Conservation (phyloP, 1,140 invertebrate genomes). For the Dufourea novaeangliae region DNA sequence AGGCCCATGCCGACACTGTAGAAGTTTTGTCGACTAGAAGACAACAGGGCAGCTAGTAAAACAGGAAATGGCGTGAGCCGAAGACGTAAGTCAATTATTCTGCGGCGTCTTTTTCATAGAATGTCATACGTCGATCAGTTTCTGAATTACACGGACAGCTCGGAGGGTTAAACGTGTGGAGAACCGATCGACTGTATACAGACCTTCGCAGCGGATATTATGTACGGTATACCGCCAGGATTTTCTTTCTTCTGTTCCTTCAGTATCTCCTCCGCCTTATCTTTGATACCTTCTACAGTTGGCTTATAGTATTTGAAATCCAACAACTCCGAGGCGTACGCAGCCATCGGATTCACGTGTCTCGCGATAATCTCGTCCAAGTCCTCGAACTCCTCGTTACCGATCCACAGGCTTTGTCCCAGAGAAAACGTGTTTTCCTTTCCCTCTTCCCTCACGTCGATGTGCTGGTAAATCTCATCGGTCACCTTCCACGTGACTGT, state of each 20-base stretch:
- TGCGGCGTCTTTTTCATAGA: no score
- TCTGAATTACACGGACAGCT: no score
- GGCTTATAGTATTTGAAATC: slow-evolving; percentile 95
- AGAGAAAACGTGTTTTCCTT: slow-evolving; percentile 98
- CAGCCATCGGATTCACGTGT: slow-evolving; percentile 97
- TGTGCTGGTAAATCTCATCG: slow-evolving; percentile 96
- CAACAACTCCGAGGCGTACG: slow-evolving; percentile 94
- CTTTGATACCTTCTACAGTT: slow-evolving; percentile 86
- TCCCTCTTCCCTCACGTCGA: slow-evolving; percentile 96
- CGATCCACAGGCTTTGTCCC: slow-evolving; percentile 93
- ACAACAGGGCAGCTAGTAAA: no score
- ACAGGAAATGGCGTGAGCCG: no score
- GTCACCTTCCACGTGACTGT: slow-evolving; percentile 99
- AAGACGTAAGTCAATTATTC: no score
- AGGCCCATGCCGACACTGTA: no score
- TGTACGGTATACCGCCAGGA: slow-evolving; percentile 94
- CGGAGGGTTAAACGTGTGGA: no score
- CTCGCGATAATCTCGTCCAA: slow-evolving; percentile 99
- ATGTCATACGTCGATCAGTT: no score
- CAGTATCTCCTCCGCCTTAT: slow-evolving; percentile 93
- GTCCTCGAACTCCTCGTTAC: slow-evolving; percentile 97
- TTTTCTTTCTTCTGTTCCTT: slow-evolving; percentile 93
- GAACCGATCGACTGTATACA: neutral
- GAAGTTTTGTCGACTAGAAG: no score
- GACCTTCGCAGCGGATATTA: slow-evolving; percentile 90